Evolutionary conservation across 2,888 invertebrate species (phyloP).

Genomic region (Ectemnius lituratus): DNA sequence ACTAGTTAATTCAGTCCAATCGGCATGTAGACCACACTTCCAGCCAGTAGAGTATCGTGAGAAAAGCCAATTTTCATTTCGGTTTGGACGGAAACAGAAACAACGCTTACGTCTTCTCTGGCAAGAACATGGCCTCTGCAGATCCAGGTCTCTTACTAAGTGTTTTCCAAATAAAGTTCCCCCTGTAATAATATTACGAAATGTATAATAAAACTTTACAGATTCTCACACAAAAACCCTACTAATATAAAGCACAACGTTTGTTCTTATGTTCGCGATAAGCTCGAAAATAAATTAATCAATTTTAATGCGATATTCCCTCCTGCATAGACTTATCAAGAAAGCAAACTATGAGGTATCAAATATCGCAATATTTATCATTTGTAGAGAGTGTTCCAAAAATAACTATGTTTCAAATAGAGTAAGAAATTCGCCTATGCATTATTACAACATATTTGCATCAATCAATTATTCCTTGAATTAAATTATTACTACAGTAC

Average conservation of each 20-base stretch:
- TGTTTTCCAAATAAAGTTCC: conserved; percentile 98
- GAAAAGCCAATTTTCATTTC: conserved; percentile 98
- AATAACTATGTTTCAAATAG: no score
- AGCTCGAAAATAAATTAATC: not conserved
- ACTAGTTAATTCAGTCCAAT: conserved; percentile 97
- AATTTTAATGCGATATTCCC: not conserved
- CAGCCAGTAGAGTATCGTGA: conserved; percentile 98
- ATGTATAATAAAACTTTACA: not conserved
- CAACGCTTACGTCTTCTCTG: conserved; percentile 92
- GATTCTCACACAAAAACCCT: not conserved
- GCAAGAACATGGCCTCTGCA: conserved; percentile 95
- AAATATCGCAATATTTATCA: no score
- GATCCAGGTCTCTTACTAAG: conserved; percentile 95
- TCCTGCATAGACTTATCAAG: no score
- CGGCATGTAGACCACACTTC: conserved; percentile 98
- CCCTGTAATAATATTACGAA: conserved; percentile 76
- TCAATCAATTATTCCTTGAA: not conserved
- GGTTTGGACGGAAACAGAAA: conserved; percentile 94
- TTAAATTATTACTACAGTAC: no score
- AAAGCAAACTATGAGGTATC: no score
- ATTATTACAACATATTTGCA: not conserved
- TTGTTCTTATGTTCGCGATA: not conserved
- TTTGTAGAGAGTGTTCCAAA: no score
- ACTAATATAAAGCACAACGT: conserved; percentile 18
- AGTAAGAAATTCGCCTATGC: no score